These are phyloP conservation scores for Deilephila porcellus DNA, from an alignment of 2,888 invertebrate species.

Conservation along the genomic window DNA sequence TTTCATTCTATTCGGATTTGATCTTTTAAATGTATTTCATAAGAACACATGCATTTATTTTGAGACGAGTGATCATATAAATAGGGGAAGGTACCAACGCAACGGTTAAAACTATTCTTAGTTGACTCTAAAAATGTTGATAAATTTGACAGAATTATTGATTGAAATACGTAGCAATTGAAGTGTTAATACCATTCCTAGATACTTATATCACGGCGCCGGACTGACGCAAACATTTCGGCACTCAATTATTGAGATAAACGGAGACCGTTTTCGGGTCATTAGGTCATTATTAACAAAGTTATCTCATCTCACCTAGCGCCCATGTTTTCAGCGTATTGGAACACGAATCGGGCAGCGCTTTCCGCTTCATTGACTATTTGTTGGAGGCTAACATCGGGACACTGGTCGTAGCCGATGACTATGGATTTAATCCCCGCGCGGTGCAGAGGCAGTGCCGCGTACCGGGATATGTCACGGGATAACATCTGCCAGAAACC, in stretches of 20 bases:
- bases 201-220: too few species aligned
- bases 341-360: constrained; percentile 84
- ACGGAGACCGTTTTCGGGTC: neutral
- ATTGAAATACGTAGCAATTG: too few species aligned
- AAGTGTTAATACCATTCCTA: too few species aligned
- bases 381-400: constrained; percentile 83
- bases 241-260: neutral
- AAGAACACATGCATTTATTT: too few species aligned
- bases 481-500: constrained; percentile 93
- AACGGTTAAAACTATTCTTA: too few species aligned
- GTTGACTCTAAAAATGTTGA: too few species aligned
- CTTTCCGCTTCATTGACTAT: constrained; percentile 86
- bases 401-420: constrained; percentile 91
- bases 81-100: too few species aligned
- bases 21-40: too few species aligned
- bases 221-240: neutral
- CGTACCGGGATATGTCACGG: constrained; percentile 84
- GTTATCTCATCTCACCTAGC: constrained; percentile 80
- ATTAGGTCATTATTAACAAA: constrained; percentile 11
- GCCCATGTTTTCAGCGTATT: constrained; percentile 84
- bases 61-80: too few species aligned
- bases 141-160: too few species aligned
- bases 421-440: constrained; percentile 87
- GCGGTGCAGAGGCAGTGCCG: constrained; percentile 84
- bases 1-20: too few species aligned